phyloP scores from a whole-genome alignment of 64 coral and sea anemone genomes.

The Montipora sp. region DNA sequence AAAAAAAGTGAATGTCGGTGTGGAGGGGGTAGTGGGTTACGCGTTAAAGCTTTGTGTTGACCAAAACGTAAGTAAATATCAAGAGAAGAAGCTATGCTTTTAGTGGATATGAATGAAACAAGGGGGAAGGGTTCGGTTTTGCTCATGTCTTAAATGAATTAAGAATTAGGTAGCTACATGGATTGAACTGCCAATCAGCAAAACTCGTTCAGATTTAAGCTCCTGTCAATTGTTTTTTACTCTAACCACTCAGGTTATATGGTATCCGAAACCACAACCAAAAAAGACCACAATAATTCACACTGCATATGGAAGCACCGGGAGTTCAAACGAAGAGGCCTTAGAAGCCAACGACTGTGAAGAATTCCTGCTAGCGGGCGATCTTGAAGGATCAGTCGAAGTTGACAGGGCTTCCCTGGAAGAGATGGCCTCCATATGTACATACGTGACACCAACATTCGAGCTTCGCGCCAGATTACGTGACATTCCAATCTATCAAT shows the following conservation, averaged over 20 bases:
- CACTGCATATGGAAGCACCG: constrained; percentile 23
- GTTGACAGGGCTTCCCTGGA: constrained; percentile 3
- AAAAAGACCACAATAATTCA: not conserved
- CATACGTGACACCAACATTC: not conserved
- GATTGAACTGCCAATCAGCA: not conserved
- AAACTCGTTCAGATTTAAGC: not conserved
- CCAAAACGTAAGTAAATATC: no score
- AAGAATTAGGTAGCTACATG: not conserved
- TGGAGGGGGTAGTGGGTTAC: no score
- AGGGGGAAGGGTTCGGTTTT: no score
- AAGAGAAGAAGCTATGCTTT: no score
- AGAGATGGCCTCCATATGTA: constrained; percentile 47
- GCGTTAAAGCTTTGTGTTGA: no score
- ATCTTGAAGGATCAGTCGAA: constrained; percentile 21
- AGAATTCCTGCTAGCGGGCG: not conserved
- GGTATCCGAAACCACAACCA: constrained; percentile 58
- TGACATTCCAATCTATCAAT: constrained; percentile 27
- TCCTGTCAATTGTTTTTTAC: not conserved
- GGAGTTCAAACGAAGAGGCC: constrained; percentile 7
- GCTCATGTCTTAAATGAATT: not conserved
- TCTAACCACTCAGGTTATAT: constrained; percentile 36
- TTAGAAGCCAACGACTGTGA: constrained; percentile 46
- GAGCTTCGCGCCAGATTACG: constrained; percentile 19
- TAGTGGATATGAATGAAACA: no score
- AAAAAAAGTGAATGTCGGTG: no score